phyloP scores from a whole-genome alignment of 2,113 vertebrate genomes.

The Halichoerus grypus region DNA sequence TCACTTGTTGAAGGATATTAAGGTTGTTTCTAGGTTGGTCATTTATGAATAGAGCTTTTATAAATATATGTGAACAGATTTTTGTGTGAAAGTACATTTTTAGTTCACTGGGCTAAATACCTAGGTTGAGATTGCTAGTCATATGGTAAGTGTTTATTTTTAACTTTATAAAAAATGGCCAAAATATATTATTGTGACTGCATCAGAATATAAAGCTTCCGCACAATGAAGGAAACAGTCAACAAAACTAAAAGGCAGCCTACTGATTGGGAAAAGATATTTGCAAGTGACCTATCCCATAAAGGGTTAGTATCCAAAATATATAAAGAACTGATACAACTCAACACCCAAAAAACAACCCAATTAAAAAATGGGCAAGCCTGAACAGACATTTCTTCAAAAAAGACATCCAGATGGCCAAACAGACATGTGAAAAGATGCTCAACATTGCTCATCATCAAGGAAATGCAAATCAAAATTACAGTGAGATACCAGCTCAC shows the following conservation, averaged over 20 bases:
- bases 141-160: neutral
- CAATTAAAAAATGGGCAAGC: neutral
- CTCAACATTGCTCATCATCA: neutral
- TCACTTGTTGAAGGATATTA: neutral
- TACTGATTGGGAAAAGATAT: neutral
- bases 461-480: neutral
- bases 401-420: neutral
- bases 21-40: neutral
- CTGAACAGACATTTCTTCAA: neutral
- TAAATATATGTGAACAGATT: neutral
- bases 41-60: neutral
- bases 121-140: neutral
- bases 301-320: neutral
- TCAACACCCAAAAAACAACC: neutral
- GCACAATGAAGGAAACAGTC: neutral
- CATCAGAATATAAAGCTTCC: neutral
- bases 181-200: neutral
- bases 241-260: neutral
- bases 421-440: neutral
- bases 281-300: neutral
- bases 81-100: constrained; percentile 36
- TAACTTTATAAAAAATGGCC: constrained; percentile 36
- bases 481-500: neutral
- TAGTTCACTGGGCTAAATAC: neutral
- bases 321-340: neutral